Evolutionary conservation across 2,113 vertebrate genomes (phyloP), one percentile per base, ranked within the genome.

Genomic region (Toxostoma redivivum): DNA sequence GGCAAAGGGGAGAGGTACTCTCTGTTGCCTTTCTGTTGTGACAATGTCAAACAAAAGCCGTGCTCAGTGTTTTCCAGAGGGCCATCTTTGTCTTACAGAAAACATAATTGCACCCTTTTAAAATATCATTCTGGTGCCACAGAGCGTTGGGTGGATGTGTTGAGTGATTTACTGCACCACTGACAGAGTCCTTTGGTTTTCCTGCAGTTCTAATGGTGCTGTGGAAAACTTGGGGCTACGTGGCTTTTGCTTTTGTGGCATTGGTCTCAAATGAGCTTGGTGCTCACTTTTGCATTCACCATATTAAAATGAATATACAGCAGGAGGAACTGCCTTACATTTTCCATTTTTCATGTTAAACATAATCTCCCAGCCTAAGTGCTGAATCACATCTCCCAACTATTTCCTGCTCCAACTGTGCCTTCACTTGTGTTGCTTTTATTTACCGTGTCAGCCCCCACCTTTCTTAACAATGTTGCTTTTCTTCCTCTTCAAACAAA

Each of bases 401-500:
- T 81, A 44, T 76, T 92, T 56, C 77, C 72, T 48, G 33, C 60
- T 94, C 89, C 86, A 60, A 30, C 74, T 96, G 86, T 81, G 91
- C 81, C 73, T 96, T 95, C 61, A 15, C 88, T 89, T 45, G 56
- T 37, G 77, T 74, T 57, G 88, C 89, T 89, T 92, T 95, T 96
- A 94, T 97, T 97, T 92, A 95, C 86, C 28, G 0, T 54, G 89
- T 81, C 69, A 40, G 60, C 93, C 58, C 2, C 0, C 73, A 44
- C 92, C 82, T 92, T 81, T 78, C 92, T 48, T 84, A 86, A 70
- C 60, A 20, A 73, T 45, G 57, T 45, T 89, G 91, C 88, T 94
- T 96, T 97, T 96, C 89, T 97, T 84, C 77, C 40, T 73, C 81
- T 97, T 81, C 95, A 79, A 45, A 89, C 84, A 82, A 89, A 91